Conservation (phyloP, 2,888 invertebrate genomes). For the Drosophila recens region DNA sequence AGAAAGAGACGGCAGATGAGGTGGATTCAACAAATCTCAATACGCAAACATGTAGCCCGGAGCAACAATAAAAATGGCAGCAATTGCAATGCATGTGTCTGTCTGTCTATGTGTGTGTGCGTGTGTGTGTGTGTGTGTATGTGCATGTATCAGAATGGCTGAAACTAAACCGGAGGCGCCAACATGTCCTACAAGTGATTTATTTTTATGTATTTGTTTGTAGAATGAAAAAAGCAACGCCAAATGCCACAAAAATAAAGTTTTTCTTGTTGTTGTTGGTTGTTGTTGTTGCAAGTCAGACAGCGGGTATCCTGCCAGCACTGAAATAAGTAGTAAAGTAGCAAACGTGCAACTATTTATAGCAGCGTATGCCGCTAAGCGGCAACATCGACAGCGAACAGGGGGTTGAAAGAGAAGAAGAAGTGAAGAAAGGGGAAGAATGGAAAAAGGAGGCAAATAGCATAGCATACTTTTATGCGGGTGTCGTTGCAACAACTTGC, state of each 20-base stretch:
- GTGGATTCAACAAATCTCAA: constrained; percentile 66
- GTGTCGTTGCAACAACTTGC: constrained; percentile 63
- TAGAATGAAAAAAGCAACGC: constrained; percentile 56
- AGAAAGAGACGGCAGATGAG: too few species aligned
- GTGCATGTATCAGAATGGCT: constrained; percentile 51
- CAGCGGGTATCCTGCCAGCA: constrained; percentile 33
- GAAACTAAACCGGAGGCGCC: constrained; percentile 82
- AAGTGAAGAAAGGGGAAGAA: background rate
- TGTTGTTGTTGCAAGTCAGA: constrained; percentile 45
- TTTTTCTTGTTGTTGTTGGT: constrained; percentile 41
- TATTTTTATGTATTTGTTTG: constrained; percentile 83
- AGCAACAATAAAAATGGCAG: constrained; percentile 53
- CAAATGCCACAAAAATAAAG: constrained; percentile 74
- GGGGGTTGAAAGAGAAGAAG: background rate
- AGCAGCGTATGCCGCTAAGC: constrained; percentile 53
- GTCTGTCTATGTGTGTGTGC: background rate
- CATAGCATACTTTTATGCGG: constrained; percentile 74
- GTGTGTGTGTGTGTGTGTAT: constrained; percentile 20
- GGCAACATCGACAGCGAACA: constrained; percentile 28
- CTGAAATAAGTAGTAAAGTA: constrained; percentile 58
- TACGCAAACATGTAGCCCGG: constrained; percentile 64
- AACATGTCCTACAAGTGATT: constrained; percentile 84
- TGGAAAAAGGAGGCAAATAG: constrained; percentile 28
- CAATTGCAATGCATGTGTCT: constrained; percentile 3
- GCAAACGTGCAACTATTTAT: constrained; percentile 72